These are phyloP conservation scores for Drosophila pandora DNA, from an alignment of 1,140 invertebrate species.

Conservation along the genomic window DNA sequence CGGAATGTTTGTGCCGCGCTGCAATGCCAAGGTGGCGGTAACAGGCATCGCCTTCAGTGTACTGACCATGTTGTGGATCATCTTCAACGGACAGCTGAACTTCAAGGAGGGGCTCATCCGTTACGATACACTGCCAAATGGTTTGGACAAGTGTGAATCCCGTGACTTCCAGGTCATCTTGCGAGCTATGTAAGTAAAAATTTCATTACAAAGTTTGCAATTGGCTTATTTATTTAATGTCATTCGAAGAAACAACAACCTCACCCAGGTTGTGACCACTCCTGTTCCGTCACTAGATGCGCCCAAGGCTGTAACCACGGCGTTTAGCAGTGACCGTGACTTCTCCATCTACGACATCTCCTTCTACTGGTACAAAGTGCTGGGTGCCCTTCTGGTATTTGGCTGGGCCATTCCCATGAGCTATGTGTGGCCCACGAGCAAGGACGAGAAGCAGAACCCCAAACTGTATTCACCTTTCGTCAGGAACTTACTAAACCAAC, in stretches of 20 bases:
- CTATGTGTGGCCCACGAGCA: slow-evolving; percentile 68
- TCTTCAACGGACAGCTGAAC: slow-evolving; percentile 89
- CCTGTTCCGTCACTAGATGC: slow-evolving; percentile 5
- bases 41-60: slow-evolving; percentile 88
- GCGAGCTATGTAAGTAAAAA: slow-evolving; percentile 55
- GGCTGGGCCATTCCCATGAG: slow-evolving; percentile 85
- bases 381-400: slow-evolving; percentile 87
- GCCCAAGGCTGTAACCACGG: slow-evolving; percentile 50
- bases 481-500: slow-evolving; percentile 36
- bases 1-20: slow-evolving; percentile 89
- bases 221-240: neutral
- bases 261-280: slow-evolving; percentile 6
- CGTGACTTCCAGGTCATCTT: slow-evolving; percentile 58
- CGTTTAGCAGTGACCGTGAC: slow-evolving; percentile 69
- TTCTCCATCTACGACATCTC: slow-evolving; percentile 86
- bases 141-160: slow-evolving; percentile 86
- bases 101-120: slow-evolving; percentile 86
- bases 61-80: slow-evolving; percentile 90
- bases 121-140: slow-evolving; percentile 85
- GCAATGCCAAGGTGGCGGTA: slow-evolving; percentile 88
- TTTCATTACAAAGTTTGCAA: neutral
- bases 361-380: slow-evolving; percentile 87
- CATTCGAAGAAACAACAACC: slow-evolving; percentile 28
- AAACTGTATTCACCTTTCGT: slow-evolving; percentile 71
- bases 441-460: slow-evolving; percentile 62